Conservation (phyloP, 2,113 vertebrate genomes). For the Deroptyus accipitrinus region DNA sequence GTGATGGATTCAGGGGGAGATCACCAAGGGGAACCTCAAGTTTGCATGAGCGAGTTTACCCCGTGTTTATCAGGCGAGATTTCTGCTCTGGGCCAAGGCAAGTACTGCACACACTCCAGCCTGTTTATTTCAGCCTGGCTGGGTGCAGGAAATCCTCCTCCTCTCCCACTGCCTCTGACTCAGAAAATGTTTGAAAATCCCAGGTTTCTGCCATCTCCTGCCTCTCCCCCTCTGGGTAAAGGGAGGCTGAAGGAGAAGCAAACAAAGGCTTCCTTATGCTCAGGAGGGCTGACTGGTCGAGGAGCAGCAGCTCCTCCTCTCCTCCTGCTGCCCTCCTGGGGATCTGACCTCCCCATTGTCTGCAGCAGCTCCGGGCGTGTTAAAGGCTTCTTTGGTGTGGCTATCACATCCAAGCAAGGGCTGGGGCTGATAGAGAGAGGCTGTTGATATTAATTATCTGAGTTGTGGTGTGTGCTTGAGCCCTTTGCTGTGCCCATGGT, state of each 20-base stretch:
- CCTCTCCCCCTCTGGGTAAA: slow-evolving; percentile 7
- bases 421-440: background rate
- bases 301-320: slow-evolving; percentile 16
- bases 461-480: fast-evolving
- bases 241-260: slow-evolving; percentile 16
- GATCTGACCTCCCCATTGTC: slow-evolving; percentile 6
- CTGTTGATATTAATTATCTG: background rate
- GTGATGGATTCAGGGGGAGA: background rate
- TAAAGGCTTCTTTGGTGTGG: background rate
- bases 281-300: background rate
- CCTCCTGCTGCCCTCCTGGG: background rate
- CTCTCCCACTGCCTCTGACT: slow-evolving; percentile 27
- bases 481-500: background rate
- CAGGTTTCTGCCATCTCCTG: slow-evolving; percentile 7
- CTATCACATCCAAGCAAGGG: background rate
- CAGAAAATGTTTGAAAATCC: slow-evolving; percentile 43
- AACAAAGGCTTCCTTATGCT: slow-evolving; percentile 52
- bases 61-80: background rate
- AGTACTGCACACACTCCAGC: background rate
- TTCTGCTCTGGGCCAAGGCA: background rate
- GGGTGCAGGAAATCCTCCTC: background rate
- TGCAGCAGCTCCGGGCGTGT: background rate
- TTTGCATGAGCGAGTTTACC: background rate
- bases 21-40: background rate
- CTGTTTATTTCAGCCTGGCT: background rate